Base-by-base conservation (phyloP, 2,888 invertebrate genomes). In the Electrophaes corylata region DNA sequence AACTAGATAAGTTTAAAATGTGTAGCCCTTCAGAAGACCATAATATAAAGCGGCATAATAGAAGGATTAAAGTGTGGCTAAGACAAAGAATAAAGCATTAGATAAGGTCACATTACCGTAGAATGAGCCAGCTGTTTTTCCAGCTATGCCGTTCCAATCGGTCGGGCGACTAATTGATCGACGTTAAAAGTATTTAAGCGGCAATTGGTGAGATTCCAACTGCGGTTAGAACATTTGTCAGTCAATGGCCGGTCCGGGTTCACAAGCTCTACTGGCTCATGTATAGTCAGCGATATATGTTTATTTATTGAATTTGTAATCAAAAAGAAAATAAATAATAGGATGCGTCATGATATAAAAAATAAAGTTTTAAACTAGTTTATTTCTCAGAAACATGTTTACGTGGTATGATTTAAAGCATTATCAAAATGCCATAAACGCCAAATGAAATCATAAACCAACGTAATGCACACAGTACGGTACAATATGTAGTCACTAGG, bases 101-200 rank as follows among this genome's bases (percentile, higher is more conserved):
- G 12, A 18, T 19, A 19, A 33, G 12, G 8, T 10, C 35, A 33
- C 10, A 26, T 29, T 29, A 33, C 4, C 41, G 12, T 18, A 37
- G 29, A 50, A 29, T 41, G 51, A 48, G n/a, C 53, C n/a, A 53
- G 26, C 49, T 50, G 40, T 10, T 48, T 62, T 55, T 46, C 19
- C 26, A 29, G 57, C 45, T 43, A 31, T 47, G n/a, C 45, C 16
- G 64, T 40, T 53, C 49, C 52, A 52, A 58, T 57, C 66, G 56
- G 69, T 64, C 64, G 62, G 62, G 63, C 69, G 59, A 66, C 65
- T 65, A 65, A 67, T 65, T 63, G 58, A 58, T 59, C 46, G 62
- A 60, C 58, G 51, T 52, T 61, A 63, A 70, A 73, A 72, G 73
- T 75, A 73, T 75, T 76, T 75, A 71, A 70, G 68, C 65, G 66